phyloP scores from a whole-genome alignment of 2,888 invertebrate species.

The Steinernema scapterisci region DNA sequence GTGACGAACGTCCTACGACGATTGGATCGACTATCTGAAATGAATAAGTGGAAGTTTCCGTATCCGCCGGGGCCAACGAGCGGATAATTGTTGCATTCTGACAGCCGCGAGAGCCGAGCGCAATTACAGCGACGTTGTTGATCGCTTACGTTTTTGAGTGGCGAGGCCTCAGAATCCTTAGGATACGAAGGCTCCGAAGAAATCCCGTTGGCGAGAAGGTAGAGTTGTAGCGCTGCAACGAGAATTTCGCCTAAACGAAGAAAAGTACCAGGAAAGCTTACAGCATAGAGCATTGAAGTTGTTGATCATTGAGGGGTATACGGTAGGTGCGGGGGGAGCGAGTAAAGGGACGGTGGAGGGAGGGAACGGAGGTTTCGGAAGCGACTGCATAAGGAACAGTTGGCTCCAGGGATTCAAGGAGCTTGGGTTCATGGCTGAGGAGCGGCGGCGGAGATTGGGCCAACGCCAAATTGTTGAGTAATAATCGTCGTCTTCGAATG shows the following conservation, averaged over 20 bases:
- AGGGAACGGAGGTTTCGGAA: background rate
- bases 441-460: background rate
- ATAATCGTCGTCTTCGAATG: background rate
- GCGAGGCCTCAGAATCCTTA: background rate
- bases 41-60: slow-evolving; percentile 30
- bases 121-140: background rate
- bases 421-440: slow-evolving; percentile 5
- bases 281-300: slow-evolving; percentile 27
- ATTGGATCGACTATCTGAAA: slow-evolving; percentile 14
- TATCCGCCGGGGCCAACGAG: background rate
- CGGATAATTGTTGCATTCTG: slow-evolving; percentile 32
- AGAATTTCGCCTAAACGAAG: background rate
- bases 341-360: background rate
- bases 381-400: background rate
- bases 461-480: slow-evolving; percentile 22
- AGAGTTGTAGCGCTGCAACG: slow-evolving; percentile 18
- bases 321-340: slow-evolving; percentile 3
- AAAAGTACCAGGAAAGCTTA: background rate
- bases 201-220: slow-evolving; percentile 1
- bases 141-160: slow-evolving; percentile 22
- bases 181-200: background rate
- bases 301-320: background rate
- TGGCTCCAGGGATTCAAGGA: slow-evolving; percentile 9
- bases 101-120: background rate
- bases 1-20: background rate